Conservation (phyloP, 2,797 vertebrate species). For the Linurgus olivaceus region DNA sequence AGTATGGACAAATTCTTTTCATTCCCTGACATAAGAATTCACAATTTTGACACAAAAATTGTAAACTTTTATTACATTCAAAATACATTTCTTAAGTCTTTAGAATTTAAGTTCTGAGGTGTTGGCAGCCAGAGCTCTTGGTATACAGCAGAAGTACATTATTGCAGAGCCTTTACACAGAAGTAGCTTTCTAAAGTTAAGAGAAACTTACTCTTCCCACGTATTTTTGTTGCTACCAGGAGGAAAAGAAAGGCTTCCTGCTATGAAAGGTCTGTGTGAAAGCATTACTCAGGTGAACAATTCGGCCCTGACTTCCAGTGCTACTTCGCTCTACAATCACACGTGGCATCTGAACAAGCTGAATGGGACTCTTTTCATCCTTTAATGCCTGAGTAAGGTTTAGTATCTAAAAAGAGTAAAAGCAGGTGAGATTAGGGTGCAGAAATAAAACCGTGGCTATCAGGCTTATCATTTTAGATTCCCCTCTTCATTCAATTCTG, state of each 20-base stretch:
- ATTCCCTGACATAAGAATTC: slow-evolving; percentile 77
- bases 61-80: slow-evolving; percentile 82
- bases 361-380: slow-evolving; percentile 90
- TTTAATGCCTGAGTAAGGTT: slow-evolving; percentile 94
- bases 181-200: neutral
- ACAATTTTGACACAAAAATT: slow-evolving; percentile 76
- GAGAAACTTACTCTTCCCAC: neutral
- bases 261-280: slow-evolving; percentile 97
- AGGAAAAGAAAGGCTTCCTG: slow-evolving; percentile 95
- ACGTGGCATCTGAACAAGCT: slow-evolving; percentile 95
- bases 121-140: slow-evolving; percentile 57
- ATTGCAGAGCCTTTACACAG: slow-evolving; percentile 45
- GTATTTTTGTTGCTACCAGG: slow-evolving; percentile 81
- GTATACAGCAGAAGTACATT: slow-evolving; percentile 45
- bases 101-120: slow-evolving; percentile 63
- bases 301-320: slow-evolving; percentile 85
- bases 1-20: slow-evolving; percentile 59
- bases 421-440: neutral
- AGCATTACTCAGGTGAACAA: slow-evolving; percentile 86
- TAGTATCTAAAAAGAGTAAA: slow-evolving; percentile 81
- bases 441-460: neutral
- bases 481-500: neutral
- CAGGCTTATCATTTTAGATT: neutral
- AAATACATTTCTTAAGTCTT: slow-evolving; percentile 66
- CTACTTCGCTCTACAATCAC: slow-evolving; percentile 92